Evolutionary conservation across 2,888 invertebrate species (phyloP), one percentile per base, ranked within the genome.

Genomic region (Trimorus sp.): DNA sequence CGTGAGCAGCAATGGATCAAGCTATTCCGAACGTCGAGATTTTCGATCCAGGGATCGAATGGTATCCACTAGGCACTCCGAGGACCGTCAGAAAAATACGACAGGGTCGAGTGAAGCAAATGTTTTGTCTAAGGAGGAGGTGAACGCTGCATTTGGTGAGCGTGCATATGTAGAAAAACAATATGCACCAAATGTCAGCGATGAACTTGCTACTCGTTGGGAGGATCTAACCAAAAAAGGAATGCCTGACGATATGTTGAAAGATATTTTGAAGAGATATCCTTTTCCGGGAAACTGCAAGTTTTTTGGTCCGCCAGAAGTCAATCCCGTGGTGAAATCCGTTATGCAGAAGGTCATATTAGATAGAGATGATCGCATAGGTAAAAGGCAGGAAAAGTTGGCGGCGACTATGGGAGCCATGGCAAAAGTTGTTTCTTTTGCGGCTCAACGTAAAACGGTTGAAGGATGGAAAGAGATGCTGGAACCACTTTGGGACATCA

Each of bases 401-500:
- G 11, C 48, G 6, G 12, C 48, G 3, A 3, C 48, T 6, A 12
- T 48, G 48, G 14, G 12, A 12, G 48, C 48, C 3, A 7, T 48
- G n/a, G 2, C 48, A 48, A 48, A 8, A 48, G n/a, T 48, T 26
- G 26, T 26, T 26, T 26, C 26, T 26, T 26, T 26, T 4, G 26
- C 26, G 26, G 26, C 26, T 26, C 26, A 26, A 4, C 26, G 26
- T 4, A 26, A 26, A 4, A 26, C 26, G 2, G 4, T 1, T 26
- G 2, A 26, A 26, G 26, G 26, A 3, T 26, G 26, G 26, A 53
- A 75, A 48, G 8, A 6, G 7, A 36, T 69, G 3, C 15, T 76
- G 11, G 63, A 77, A 11, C 12, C 37, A 12, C n/a, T 76, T 0
- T 15, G 54, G 5, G 62, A 69, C n/a, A 14, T 36, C 14, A 42